Percentiles rank a stretch among this genome's conserved stretches.
Evolutionary conservation across 2,888 invertebrate species (phyloP).

Genomic region (Calameuta filiformis): DNA sequence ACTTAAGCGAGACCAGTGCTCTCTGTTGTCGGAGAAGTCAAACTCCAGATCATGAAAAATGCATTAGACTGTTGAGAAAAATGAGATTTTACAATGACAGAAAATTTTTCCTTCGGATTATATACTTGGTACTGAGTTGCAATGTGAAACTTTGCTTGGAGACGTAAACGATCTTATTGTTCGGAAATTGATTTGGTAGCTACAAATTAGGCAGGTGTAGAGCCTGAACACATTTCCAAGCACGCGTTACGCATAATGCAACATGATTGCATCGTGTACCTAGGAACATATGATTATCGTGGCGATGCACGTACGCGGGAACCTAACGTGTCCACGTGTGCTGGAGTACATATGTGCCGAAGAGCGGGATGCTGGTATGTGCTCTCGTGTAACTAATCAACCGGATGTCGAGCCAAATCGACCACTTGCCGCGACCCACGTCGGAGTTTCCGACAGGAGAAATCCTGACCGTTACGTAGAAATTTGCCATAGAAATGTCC

Average conservation of each 20-base stretch:
- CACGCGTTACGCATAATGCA: constrained; percentile 55
- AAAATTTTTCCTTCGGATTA: not conserved
- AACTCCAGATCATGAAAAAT: not conserved
- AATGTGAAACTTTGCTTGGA: not conserved
- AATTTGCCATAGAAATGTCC: not conserved
- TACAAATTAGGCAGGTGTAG: not conserved
- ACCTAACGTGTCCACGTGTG: constrained; percentile 32
- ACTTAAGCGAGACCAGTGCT: not conserved
- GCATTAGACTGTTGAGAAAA: not conserved
- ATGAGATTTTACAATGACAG: not conserved
- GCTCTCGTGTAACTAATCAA: constrained; percentile 57
- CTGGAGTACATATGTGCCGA: constrained; percentile 21
- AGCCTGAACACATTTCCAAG: constrained; percentile 4
- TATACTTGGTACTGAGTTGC: not conserved
- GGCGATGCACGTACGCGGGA: constrained; percentile 40
- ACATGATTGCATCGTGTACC: constrained; percentile 58
- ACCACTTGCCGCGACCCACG: constrained; percentile 33
- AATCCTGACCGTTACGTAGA: not conserved
- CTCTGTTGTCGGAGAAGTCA: no score
- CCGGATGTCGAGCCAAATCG: constrained; percentile 52
- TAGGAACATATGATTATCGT: constrained; percentile 51
- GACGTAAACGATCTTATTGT: not conserved
- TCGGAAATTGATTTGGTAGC: not conserved
- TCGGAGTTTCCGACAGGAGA: not conserved
- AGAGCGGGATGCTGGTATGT: constrained; percentile 29